Evolutionary conservation across 2,888 invertebrate genomes (phyloP), one percentile per base, ranked within the genome.

Genomic region (Conops quadrifasciatus): DNA sequence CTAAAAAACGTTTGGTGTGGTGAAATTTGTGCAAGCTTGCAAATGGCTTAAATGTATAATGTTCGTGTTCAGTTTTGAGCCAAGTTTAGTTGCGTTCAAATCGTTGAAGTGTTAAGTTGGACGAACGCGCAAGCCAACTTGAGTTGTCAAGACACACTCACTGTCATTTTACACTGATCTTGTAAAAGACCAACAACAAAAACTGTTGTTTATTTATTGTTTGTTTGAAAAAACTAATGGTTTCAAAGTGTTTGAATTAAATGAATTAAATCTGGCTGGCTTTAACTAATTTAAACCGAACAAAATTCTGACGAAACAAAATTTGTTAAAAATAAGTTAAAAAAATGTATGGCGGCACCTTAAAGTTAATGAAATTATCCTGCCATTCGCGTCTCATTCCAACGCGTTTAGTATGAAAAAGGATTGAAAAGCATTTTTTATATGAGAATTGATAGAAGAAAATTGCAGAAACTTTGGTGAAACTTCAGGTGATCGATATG

Each of bases 31-130:
- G 4, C 36, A 36, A 36, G 9, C 36, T 21, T 36, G 43, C 56
- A 30, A 60, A 62, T 19, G 60, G 30, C 36, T 36, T 43, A 21
- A 67, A 67, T 30, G 47, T 24, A 24, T 24, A 19, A 47, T 9
- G 19, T 24, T 65, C 36, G 43, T 30, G 68, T 65, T 71, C 24
- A 73, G 43, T 30, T 71, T 65, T 71, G 36, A 73, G 73, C 73
- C 73, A 67, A 58, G 71, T 73, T 71, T 58, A 73, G 73, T 73
- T 73, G 53, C n/a, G 45, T 71, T 69, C 43, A 66, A 59, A 58
- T 67, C 69, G 62, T 63, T 49, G 43, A 60, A 28, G 45, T 69
- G 70, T 56, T 47, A 21, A 51, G 49, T 69, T 66, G 69, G n/a
- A n/a, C n/a, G n/a, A n/a, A n/a, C n/a, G n/a, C n/a, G n/a, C n/a